These are phyloP conservation scores for Megaceryle torquata DNA, from an alignment of 2,113 vertebrate genomes.

Conservation along the genomic window DNA sequence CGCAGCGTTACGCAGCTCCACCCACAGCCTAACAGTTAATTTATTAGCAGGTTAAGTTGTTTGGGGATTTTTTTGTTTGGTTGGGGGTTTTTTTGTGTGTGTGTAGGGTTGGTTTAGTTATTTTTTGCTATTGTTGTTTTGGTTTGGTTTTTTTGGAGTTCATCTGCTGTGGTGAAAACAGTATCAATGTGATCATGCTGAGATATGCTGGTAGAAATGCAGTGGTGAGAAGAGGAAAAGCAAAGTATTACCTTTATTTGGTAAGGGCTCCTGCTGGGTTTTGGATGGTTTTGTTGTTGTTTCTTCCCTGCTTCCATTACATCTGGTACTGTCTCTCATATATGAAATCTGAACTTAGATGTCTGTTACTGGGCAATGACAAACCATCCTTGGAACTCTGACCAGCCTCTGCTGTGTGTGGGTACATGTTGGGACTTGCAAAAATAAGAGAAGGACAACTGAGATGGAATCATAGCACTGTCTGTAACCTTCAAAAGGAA, in stretches of 20 bases:
- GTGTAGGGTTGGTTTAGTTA: background rate
- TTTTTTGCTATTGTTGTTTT: background rate
- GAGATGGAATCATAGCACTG: background rate
- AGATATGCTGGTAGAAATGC: background rate
- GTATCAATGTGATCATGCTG: background rate
- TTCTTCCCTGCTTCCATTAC: background rate
- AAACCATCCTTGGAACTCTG: background rate
- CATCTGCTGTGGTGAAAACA: background rate
- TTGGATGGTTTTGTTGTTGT: background rate
- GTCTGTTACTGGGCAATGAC: background rate
- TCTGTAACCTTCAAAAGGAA: background rate
- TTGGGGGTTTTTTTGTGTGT: background rate
- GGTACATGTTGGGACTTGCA: background rate
- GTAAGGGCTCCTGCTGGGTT: background rate
- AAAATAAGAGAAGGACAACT: background rate
- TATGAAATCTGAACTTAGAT: background rate
- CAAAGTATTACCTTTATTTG: background rate
- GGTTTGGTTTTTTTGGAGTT: background rate
- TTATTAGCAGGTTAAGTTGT: background rate
- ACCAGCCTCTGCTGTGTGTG: background rate
- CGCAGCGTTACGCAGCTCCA: background rate
- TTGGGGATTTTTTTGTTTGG: background rate
- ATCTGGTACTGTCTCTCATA: background rate
- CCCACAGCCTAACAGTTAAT: background rate
- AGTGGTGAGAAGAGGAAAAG: background rate